These are phyloP conservation scores for Xanthorhoe spadicearia DNA, from an alignment of 2,888 invertebrate genomes.

Conservation along the genomic window DNA sequence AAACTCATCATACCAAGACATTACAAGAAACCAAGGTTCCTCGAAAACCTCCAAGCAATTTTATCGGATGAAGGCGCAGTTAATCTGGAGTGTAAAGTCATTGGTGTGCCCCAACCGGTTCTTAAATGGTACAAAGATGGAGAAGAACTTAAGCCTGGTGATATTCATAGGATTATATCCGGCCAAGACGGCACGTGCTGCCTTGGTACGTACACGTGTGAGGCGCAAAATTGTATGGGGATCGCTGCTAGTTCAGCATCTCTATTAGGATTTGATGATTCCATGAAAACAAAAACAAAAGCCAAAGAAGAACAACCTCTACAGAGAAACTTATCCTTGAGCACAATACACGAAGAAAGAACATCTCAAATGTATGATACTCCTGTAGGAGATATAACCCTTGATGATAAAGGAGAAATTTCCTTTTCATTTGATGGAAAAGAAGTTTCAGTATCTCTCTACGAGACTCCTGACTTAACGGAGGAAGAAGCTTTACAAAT, in stretches of 20 bases:
- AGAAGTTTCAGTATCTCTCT: slow-evolving; percentile 95
- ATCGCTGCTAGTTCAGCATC: slow-evolving; percentile 95
- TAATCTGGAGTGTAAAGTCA: slow-evolving; percentile 96
- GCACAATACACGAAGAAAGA: slow-evolving; percentile 95
- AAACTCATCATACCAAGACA: slow-evolving; percentile 94
- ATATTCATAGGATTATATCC: slow-evolving; percentile 95
- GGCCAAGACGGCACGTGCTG: slow-evolving; percentile 96
- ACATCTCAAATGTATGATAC: slow-evolving; percentile 95
- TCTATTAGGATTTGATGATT: slow-evolving; percentile 93
- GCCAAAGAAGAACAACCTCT: slow-evolving; percentile 80
- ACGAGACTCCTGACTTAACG: slow-evolving; percentile 96
- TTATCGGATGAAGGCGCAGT: slow-evolving; percentile 95
- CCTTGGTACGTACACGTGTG: slow-evolving; percentile 95
- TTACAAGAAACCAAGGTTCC: slow-evolving; percentile 94
- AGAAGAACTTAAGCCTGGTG: slow-evolving; percentile 94
- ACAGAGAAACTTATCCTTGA: slow-evolving; percentile 92
- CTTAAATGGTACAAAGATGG: slow-evolving; percentile 97
- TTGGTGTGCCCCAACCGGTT: slow-evolving; percentile 95
- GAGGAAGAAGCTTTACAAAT: slow-evolving; percentile 96
- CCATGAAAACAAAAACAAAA: slow-evolving; percentile 82
- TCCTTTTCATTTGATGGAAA: slow-evolving; percentile 96
- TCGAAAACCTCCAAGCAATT: slow-evolving; percentile 93
- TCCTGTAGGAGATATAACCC: slow-evolving; percentile 89
- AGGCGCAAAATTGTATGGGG: slow-evolving; percentile 96
- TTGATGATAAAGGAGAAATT: slow-evolving; percentile 93